phyloP scores from a whole-genome alignment of 1,140 invertebrate species.

The Akabosia matsudoensis region DNA sequence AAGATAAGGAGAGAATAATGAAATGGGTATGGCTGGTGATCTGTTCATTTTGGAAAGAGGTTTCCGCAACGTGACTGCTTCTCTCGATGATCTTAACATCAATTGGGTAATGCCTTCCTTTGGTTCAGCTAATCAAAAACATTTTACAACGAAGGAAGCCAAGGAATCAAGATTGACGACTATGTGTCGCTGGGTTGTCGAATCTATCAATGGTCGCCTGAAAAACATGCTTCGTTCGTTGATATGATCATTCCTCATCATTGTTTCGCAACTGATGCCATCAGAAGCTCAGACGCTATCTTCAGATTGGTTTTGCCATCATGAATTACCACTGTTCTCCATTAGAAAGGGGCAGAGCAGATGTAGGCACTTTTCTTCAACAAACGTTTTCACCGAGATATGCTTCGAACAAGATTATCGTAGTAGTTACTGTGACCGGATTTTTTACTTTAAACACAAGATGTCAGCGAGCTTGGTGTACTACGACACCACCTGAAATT shows the following conservation, averaged over 20 bases:
- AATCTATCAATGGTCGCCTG: conserved; percentile 49
- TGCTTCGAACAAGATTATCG: too few relatives aligned
- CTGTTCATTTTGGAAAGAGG: conserved; percentile 49
- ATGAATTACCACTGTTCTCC: conserved; percentile 21
- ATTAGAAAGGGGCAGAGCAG: not conserved
- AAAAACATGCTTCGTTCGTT: conserved; percentile 37
- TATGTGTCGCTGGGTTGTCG: conserved; percentile 50
- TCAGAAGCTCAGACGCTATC: not conserved
- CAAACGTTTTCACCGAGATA: too few relatives aligned
- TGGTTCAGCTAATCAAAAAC: conserved; percentile 46
- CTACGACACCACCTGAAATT: too few relatives aligned
- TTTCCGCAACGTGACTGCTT: conserved; percentile 46
- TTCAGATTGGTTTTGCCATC: conserved; percentile 22
- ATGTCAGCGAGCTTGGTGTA: too few relatives aligned
- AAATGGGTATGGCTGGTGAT: conserved; percentile 25
- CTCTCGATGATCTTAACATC: conserved; percentile 40
- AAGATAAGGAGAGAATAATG: not conserved
- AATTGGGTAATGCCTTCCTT: conserved; percentile 48
- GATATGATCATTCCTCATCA: not conserved
- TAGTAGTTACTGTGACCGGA: too few relatives aligned
- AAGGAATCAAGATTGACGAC: conserved; percentile 49
- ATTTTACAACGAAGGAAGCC: conserved; percentile 49
- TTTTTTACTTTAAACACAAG: too few relatives aligned
- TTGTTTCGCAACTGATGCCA: conserved; percentile 4
- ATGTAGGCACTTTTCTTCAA: too few relatives aligned